phyloP scores from a whole-genome alignment of 2,888 invertebrate genomes.

The Odontocolon sp. region DNA sequence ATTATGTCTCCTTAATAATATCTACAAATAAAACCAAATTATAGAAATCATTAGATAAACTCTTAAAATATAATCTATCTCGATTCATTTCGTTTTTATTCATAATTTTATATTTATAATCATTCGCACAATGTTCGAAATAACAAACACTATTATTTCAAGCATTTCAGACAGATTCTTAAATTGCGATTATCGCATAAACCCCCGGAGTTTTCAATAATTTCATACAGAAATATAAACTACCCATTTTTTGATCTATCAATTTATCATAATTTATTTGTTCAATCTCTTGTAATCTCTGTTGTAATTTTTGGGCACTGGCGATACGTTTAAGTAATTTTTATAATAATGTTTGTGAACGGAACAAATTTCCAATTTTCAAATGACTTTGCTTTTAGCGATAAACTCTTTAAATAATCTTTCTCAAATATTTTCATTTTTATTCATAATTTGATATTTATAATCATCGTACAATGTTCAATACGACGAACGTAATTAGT shows the following conservation, averaged over 20 bases:
- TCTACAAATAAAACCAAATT: conserved; percentile 32
- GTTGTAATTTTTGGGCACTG: too few species aligned
- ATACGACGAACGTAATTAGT: not conserved
- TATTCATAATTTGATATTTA: conserved; percentile 28
- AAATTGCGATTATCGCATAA: not conserved
- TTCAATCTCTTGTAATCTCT: too few species aligned
- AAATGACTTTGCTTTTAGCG: too few species aligned
- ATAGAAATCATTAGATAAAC: conserved; percentile 33
- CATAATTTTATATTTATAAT: conserved; percentile 25
- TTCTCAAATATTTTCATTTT: conserved; percentile 31
- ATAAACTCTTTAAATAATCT: not conserved
- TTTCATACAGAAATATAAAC: conserved; percentile 1
- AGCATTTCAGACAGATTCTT: not conserved
- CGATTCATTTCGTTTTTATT: conserved; percentile 21
- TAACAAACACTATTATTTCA: not conserved
- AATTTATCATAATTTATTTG: too few species aligned
- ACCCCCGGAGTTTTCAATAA: not conserved
- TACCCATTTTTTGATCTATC: too few species aligned
- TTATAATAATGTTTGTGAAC: too few species aligned
- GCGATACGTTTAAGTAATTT: too few species aligned
- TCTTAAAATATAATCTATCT: too few species aligned
- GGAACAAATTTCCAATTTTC: too few species aligned
- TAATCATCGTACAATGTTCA: conserved; percentile 7
- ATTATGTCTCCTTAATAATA: not conserved
- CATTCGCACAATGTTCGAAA: conserved; percentile 8